Percentiles rank a stretch among this genome's conserved stretches.
These are phyloP conservation scores for Leucophenga varia DNA, from an alignment of 1,140 invertebrate genomes.

Conservation along the genomic window DNA sequence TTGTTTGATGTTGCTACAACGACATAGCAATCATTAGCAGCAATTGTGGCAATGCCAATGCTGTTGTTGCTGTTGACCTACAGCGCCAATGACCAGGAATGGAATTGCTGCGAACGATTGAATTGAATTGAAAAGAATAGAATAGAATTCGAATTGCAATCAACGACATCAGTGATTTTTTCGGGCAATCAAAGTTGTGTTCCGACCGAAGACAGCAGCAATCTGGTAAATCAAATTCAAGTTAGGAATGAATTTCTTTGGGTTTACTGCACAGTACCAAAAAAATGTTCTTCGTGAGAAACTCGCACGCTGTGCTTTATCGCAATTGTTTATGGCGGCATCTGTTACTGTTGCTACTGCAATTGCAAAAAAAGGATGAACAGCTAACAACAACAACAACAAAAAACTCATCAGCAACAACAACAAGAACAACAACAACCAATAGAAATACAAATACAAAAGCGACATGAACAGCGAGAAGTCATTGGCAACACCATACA, in stretches of 20 bases:
- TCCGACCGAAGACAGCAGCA: conserved; percentile 2
- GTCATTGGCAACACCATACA: conserved; percentile 50
- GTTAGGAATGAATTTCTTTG: too few relatives aligned
- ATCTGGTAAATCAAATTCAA: too few relatives aligned
- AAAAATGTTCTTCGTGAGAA: conserved; percentile 48
- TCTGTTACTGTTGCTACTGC: conserved; percentile 26
- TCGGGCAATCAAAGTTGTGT: conserved; percentile 52
- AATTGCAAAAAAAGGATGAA: conserved; percentile 11
- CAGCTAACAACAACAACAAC: conserved; percentile 14
- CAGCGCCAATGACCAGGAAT: too few relatives aligned
- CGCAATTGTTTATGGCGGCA: conserved; percentile 53
- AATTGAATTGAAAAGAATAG: too few relatives aligned
- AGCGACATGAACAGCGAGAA: conserved; percentile 23
- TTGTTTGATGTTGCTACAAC: too few relatives aligned
- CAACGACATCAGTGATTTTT: conserved; percentile 3
- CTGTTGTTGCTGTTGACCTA: too few relatives aligned
- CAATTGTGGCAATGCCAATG: too few relatives aligned
- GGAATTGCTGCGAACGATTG: too few relatives aligned
- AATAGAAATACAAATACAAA: conserved; percentile 5
- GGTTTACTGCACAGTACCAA: too few relatives aligned
- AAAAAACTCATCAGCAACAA: conserved; percentile 15
- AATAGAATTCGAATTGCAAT: too few relatives aligned
- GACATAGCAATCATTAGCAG: too few relatives aligned
- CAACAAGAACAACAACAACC: conserved; percentile 14
- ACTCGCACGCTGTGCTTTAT: conserved; percentile 53